These are phyloP conservation scores for Drosophila fulvimacula DNA, from an alignment of 2,888 invertebrate genomes.

Conservation along the genomic window DNA sequence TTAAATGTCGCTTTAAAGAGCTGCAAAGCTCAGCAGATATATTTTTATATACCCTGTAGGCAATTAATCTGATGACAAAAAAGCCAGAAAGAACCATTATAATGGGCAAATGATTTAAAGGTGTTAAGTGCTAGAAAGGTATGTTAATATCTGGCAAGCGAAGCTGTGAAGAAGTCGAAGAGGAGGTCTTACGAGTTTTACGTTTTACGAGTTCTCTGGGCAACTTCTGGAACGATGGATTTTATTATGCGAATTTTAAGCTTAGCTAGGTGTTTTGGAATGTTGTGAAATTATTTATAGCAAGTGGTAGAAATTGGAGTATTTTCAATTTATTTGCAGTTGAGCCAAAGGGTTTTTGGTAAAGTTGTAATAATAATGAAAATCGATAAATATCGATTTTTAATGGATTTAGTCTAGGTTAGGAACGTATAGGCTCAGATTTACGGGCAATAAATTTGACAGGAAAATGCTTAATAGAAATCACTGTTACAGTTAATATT, in stretches of 20 bases:
- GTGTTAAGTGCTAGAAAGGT: not conserved
- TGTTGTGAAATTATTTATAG: not conserved
- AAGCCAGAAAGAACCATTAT: not conserved
- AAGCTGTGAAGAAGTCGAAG: not conserved
- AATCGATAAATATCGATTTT: not conserved
- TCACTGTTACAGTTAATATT: too few relatives aligned
- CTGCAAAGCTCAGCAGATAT: slow-evolving; percentile 40
- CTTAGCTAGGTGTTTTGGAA: not conserved
- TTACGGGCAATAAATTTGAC: too few relatives aligned
- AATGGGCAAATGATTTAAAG: not conserved
- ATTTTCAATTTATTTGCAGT: too few relatives aligned
- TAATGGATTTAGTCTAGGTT: too few relatives aligned
- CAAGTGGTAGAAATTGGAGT: not conserved
- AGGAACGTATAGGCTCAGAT: too few relatives aligned
- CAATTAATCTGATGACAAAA: not conserved
- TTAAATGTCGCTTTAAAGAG: slow-evolving; percentile 67
- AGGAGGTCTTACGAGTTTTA: too few relatives aligned
- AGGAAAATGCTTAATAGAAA: too few relatives aligned
- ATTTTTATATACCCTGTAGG: slow-evolving; percentile 15
- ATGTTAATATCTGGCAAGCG: not conserved
- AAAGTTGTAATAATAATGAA: not conserved
- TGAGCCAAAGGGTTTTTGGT: too few relatives aligned
- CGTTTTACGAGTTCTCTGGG: not conserved
- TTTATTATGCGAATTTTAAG: not conserved
- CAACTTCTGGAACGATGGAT: not conserved